These are phyloP conservation scores for Osmoderma eremita DNA, from an alignment of 2,888 invertebrate species.

Conservation along the genomic window DNA sequence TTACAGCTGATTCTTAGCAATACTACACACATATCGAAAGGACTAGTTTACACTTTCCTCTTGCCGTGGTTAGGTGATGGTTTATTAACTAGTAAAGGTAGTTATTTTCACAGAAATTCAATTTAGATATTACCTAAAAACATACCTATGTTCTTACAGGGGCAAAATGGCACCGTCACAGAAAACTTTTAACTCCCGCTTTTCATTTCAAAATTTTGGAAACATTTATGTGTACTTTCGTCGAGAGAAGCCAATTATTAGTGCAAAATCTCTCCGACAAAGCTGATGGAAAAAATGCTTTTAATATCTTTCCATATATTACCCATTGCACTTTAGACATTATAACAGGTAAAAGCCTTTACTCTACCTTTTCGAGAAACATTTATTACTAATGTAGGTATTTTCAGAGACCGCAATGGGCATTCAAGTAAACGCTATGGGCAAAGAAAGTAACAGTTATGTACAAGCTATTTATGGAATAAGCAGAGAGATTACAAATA, in stretches of 20 bases:
- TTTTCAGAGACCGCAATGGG: constrained; percentile 84
- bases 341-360: constrained; percentile 65
- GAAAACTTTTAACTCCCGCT: constrained; percentile 54
- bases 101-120: not conserved
- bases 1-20: constrained; percentile 50
- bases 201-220: constrained; percentile 58
- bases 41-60: constrained; percentile 48
- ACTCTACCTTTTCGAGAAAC: not conserved
- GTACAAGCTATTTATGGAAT: constrained; percentile 72
- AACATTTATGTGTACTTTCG: constrained; percentile 53
- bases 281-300: constrained; percentile 52
- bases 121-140: not conserved
- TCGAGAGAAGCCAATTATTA: constrained; percentile 52
- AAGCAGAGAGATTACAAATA: not conserved
- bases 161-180: constrained; percentile 52
- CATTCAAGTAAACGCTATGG: constrained; percentile 74
- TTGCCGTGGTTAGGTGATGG: constrained; percentile 53
- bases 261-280: constrained; percentile 57
- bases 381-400: constrained; percentile 37
- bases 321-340: constrained; percentile 69
- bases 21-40: constrained; percentile 49
- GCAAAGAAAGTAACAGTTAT: constrained; percentile 73
- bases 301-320: constrained; percentile 66
- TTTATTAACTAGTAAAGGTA: constrained; percentile 52
- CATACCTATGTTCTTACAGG: constrained; percentile 38